A percentile compares a stretch with the other conserved stretches of the same genome.
These are phyloP conservation scores for Characodon lateralis DNA, from an alignment of 2,797 vertebrate species.

Conservation along the genomic window DNA sequence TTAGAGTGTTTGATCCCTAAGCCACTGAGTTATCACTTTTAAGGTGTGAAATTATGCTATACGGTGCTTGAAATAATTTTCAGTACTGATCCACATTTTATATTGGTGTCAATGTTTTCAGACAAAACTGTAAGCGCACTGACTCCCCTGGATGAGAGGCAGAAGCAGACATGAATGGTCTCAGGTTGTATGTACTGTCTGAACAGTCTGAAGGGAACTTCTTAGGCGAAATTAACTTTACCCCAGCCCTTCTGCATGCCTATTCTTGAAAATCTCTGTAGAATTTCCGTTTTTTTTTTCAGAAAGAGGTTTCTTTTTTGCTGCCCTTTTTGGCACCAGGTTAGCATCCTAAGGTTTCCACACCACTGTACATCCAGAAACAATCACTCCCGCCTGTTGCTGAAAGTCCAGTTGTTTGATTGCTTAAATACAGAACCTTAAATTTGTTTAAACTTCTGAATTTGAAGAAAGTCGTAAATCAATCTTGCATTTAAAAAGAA, in stretches of 20 bases:
- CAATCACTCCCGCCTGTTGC: background rate
- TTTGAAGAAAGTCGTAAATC: background rate
- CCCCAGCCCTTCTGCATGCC: background rate
- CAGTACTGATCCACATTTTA: background rate
- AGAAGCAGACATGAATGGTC: background rate
- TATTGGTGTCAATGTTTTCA: background rate
- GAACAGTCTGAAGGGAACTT: background rate
- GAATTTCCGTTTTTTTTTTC: background rate
- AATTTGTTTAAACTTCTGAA: background rate
- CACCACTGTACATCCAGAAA: background rate
- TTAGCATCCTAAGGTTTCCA: background rate
- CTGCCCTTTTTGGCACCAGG: background rate
- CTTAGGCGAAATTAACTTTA: background rate
- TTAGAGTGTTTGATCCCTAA: background rate
- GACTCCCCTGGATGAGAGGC: background rate
- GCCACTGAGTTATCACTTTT: background rate
- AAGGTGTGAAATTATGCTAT: background rate
- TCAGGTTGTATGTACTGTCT: background rate
- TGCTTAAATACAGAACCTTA: background rate
- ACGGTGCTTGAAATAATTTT: background rate
- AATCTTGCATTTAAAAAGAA: background rate
- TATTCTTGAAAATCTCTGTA: background rate
- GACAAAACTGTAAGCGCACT: background rate
- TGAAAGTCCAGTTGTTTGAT: background rate
- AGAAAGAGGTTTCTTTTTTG: background rate